phyloP scores from a whole-genome alignment of 2,113 vertebrate species.

The Danio rerio region DNA sequence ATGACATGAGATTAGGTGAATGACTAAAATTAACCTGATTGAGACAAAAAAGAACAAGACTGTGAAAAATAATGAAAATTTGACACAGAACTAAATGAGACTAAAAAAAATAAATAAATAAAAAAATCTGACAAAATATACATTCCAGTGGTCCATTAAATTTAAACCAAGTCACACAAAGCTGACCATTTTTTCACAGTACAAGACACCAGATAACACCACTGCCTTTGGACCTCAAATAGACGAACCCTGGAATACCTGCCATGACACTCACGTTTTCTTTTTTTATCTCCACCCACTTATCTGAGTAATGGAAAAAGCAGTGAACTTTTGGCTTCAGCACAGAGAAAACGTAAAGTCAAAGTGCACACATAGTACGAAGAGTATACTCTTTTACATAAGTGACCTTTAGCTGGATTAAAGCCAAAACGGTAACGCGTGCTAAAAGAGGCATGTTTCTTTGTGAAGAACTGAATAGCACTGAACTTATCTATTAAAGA shows the following conservation, averaged over 20 bases:
- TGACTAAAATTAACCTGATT: no score
- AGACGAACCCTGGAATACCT: conserved; percentile 55
- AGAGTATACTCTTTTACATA: conserved; percentile 4
- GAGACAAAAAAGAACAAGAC: no score
- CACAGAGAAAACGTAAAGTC: neutral
- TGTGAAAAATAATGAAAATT: no score
- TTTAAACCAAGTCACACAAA: conserved; percentile 13
- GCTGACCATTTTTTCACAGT: neutral
- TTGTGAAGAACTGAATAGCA: neutral
- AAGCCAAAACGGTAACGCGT: conserved; percentile 42
- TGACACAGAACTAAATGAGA: no score
- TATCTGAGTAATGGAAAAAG: conserved; percentile 14
- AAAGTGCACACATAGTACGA: neutral
- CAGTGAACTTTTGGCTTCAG: neutral
- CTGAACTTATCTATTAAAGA: conserved; percentile 4
- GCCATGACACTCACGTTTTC: conserved; percentile 37
- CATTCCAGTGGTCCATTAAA: no score
- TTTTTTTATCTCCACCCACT: conserved; percentile 8
- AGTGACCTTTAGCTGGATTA: neutral
- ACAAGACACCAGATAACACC: conserved; percentile 44
- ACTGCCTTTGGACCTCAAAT: conserved; percentile 67
- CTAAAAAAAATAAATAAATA: no score
- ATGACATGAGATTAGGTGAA: no score
- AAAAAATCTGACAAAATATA: no score
- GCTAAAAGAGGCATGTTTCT: conserved; percentile 47